These are phyloP conservation scores for Acanthoscelides obtectus DNA, from an alignment of 2,888 invertebrate species.

Conservation along the genomic window DNA sequence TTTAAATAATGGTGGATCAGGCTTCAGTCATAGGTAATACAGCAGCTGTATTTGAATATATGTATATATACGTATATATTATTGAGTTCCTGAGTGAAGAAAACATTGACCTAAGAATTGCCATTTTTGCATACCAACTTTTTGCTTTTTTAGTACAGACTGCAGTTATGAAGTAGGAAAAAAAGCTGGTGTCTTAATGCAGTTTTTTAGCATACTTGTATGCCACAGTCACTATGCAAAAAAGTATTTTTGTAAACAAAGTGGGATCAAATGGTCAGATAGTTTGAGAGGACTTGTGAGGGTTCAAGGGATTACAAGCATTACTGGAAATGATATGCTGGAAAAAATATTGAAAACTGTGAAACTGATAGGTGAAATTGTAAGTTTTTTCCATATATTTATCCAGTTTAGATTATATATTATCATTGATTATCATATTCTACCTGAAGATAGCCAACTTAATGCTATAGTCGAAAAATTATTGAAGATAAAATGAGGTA, in stretches of 20 bases:
- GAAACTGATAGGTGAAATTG: constrained; percentile 30
- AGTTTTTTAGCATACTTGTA: constrained; percentile 31
- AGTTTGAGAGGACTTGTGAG: background rate
- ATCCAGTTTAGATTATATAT: too few relatives aligned
- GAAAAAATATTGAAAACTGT: constrained; percentile 23
- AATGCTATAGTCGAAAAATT: too few relatives aligned
- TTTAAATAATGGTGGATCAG: constrained; percentile 18
- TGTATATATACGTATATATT: background rate
- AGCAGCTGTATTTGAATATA: background rate
- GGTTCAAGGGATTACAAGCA: constrained; percentile 6
- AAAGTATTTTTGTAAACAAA: constrained; percentile 14
- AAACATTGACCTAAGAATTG: too few relatives aligned
- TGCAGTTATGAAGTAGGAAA: constrained; percentile 32
- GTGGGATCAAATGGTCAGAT: background rate
- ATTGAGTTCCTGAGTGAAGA: too few relatives aligned
- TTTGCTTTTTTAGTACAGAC: constrained; percentile 13
- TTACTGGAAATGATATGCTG: constrained; percentile 21
- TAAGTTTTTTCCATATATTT: too few relatives aligned
- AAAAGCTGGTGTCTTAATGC: constrained; percentile 31
- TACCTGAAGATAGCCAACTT: too few relatives aligned
- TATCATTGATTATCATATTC: too few relatives aligned
- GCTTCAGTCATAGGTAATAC: constrained; percentile 8
- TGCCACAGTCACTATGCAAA: constrained; percentile 26
- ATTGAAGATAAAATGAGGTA: too few relatives aligned
- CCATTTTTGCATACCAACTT: too few relatives aligned